Evolutionary conservation across 2,888 invertebrate genomes (phyloP).

Genomic region (Latheticus oryzae): DNA sequence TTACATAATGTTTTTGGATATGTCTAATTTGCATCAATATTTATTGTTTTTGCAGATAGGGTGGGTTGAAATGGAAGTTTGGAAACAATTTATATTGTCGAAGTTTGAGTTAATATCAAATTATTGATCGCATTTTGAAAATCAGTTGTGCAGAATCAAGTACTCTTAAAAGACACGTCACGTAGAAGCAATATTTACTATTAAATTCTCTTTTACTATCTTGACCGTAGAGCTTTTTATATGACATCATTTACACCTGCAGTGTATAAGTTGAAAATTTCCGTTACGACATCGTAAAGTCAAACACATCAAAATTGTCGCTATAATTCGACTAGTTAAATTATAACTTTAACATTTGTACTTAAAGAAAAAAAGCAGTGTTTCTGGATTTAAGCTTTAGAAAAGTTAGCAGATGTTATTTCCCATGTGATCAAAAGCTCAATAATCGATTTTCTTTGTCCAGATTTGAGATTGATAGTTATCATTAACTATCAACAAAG

Average conservation of each 20-base stretch:
- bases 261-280: slow-evolving; percentile 33
- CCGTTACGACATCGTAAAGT: slow-evolving; percentile 36
- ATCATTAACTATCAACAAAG: slow-evolving; percentile 19
- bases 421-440: slow-evolving; percentile 29
- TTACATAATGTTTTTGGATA: slow-evolving; percentile 3
- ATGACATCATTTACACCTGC: slow-evolving; percentile 39
- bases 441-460: slow-evolving; percentile 26
- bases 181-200: slow-evolving; percentile 35
- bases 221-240: slow-evolving; percentile 36
- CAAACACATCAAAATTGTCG: slow-evolving; percentile 21
- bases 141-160: slow-evolving; percentile 15
- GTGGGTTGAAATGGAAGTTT: neutral
- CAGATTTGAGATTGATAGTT: slow-evolving; percentile 19
- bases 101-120: no score
- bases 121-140: slow-evolving; percentile 14
- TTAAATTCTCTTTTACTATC: slow-evolving; percentile 29
- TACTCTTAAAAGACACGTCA: slow-evolving; percentile 30
- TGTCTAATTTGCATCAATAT: slow-evolving; percentile 17
- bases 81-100: slow-evolving; percentile 6
- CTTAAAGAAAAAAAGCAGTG: no score
- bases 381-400: no score
- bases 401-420: slow-evolving; percentile 25
- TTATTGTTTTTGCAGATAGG: slow-evolving; percentile 9
- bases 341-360: slow-evolving; percentile 4
- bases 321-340: slow-evolving; percentile 22